Evolutionary conservation across 1,140 invertebrate species (phyloP).

Genomic region (Goniozus legneri): DNA sequence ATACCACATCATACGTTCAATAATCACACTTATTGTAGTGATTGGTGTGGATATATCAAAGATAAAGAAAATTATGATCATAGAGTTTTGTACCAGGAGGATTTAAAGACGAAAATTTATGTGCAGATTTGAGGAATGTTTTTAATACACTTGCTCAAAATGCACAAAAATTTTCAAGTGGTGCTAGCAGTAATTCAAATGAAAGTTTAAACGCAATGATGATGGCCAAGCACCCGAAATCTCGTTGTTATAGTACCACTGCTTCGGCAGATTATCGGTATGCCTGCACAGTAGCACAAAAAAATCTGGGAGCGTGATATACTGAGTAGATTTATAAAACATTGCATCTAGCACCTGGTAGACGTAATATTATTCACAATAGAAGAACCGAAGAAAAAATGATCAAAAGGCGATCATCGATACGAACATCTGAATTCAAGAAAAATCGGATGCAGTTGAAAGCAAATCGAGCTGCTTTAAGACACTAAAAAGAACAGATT

Average conservation of each 20-base stretch:
- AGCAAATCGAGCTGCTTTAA: neutral
- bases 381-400: neutral
- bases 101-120: conserved; percentile 8
- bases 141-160: conserved; percentile 15
- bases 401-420: neutral
- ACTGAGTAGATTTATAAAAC: neutral
- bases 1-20: conserved; percentile 15
- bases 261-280: conserved; percentile 20
- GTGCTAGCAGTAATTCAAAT: conserved; percentile 18
- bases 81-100: conserved; percentile 8
- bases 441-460: neutral
- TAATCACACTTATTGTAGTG: conserved; percentile 13
- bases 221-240: conserved; percentile 19
- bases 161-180: conserved; percentile 10
- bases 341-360: neutral
- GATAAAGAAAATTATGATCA: conserved; percentile 10
- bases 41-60: conserved; percentile 13
- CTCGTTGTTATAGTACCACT: conserved; percentile 12
- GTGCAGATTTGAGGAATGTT: conserved; percentile 8
- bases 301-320: conserved; percentile 7
- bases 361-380: neutral
- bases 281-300: conserved; percentile 15
- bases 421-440: neutral
- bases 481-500: neutral
- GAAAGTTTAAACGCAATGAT: conserved; percentile 21